These are phyloP conservation scores for Gnatocerus cornutus DNA, from an alignment of 2,888 invertebrate genomes.

Conservation along the genomic window DNA sequence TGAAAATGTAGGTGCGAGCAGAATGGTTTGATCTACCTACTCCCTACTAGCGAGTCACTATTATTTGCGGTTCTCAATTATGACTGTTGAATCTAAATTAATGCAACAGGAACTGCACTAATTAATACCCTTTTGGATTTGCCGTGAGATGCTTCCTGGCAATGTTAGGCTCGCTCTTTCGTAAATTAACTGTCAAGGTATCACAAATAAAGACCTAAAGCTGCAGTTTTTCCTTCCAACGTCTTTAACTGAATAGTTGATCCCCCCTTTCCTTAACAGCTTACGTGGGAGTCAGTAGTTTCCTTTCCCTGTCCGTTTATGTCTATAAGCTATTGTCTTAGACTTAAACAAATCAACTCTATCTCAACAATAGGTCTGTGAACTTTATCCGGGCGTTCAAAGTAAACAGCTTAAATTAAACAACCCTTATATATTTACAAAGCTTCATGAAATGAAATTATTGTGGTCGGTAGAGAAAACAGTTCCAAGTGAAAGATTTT, in stretches of 20 bases:
- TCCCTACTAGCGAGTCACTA: too few species aligned
- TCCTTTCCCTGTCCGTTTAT: slow-evolving; percentile 10
- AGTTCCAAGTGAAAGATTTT: not conserved
- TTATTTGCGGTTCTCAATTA: too few species aligned
- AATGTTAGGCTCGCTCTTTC: too few species aligned
- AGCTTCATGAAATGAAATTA: not conserved
- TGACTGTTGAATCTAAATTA: too few species aligned
- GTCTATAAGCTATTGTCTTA: slow-evolving; percentile 21
- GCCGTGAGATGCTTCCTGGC: too few species aligned
- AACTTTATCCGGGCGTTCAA: not conserved
- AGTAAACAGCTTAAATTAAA: slow-evolving; percentile 5
- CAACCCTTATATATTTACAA: slow-evolving; percentile 1
- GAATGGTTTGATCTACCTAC: too few species aligned
- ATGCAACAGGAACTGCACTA: too few species aligned
- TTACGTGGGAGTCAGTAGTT: slow-evolving; percentile 16
- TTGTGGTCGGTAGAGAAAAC: not conserved
- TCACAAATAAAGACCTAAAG: too few species aligned
- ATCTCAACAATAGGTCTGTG: slow-evolving; percentile 7
- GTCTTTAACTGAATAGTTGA: slow-evolving; percentile 15
- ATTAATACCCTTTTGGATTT: too few species aligned
- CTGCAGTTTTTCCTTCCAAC: too few species aligned
- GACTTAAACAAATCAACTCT: slow-evolving; percentile 31
- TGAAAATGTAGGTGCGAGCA: too few species aligned
- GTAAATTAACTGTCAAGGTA: too few species aligned
- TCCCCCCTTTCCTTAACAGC: slow-evolving; percentile 20